Conservation (phyloP, 2,797 vertebrate genomes). For the Leptodactylus fallax region DNA sequence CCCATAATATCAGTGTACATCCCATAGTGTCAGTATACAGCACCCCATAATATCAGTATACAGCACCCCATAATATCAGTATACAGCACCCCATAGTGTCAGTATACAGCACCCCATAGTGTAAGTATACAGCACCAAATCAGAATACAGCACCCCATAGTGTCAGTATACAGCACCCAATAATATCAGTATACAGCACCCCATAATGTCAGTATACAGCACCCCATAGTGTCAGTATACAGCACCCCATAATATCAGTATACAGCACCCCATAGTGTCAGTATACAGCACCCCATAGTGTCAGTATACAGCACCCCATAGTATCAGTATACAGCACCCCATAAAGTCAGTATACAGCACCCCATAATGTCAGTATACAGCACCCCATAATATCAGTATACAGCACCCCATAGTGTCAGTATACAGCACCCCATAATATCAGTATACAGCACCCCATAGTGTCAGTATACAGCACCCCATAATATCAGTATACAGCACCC, state of each 20-base stretch:
- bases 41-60: not conserved
- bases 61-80: too few species aligned
- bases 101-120: not conserved
- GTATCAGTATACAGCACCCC: not conserved
- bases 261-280: not conserved
- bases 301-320: not conserved
- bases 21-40: not conserved
- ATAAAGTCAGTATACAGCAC: not conserved
- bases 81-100: not conserved
- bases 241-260: not conserved
- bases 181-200: not conserved
- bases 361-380: not conserved
- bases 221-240: not conserved
- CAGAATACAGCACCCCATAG: not conserved
- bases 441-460: not conserved
- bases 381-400: not conserved
- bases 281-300: not conserved
- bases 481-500: not conserved
- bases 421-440: not conserved
- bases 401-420: not conserved
- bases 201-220: not conserved
- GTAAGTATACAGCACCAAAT: too few species aligned
- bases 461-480: too few species aligned
- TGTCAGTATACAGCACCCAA: not conserved
- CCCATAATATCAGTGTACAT: not conserved